These are phyloP conservation scores for Picus viridis DNA, from an alignment of 2,797 vertebrate species.

Conservation along the genomic window DNA sequence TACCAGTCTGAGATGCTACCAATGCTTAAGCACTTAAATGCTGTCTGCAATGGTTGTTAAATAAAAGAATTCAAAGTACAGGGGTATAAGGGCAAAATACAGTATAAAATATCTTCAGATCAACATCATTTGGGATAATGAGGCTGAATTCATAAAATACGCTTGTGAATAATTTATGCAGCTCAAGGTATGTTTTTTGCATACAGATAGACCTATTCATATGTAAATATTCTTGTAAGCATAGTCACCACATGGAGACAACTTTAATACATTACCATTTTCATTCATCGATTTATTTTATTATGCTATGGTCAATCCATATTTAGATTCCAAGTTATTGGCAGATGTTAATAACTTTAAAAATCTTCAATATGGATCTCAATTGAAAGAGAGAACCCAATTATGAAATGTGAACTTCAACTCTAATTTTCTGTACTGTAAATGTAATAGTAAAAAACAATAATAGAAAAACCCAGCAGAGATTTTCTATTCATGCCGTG, in stretches of 20 bases:
- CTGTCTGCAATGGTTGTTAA: neutral
- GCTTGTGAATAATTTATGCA: neutral
- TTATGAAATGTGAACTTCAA: neutral
- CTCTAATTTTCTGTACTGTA: neutral
- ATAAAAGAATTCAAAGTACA: neutral
- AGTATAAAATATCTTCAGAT: neutral
- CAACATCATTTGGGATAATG: neutral
- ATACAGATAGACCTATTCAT: neutral
- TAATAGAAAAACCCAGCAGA: neutral
- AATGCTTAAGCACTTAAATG: neutral
- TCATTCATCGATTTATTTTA: neutral
- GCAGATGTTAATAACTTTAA: conserved; percentile 10
- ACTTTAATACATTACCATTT: neutral
- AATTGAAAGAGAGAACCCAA: neutral
- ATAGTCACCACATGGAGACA: neutral
- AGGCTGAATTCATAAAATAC: neutral
- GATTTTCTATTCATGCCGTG: neutral
- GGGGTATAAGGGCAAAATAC: neutral
- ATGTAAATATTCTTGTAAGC: conserved; percentile 10
- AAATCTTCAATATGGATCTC: neutral
- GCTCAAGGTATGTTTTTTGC: neutral
- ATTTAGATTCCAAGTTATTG: neutral
- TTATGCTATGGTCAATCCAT: neutral
- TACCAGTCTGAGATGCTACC: neutral
- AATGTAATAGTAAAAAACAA: neutral